Base-by-base conservation (phyloP, 2,888 invertebrate genomes). In the Eubasilissa splendida region DNA sequence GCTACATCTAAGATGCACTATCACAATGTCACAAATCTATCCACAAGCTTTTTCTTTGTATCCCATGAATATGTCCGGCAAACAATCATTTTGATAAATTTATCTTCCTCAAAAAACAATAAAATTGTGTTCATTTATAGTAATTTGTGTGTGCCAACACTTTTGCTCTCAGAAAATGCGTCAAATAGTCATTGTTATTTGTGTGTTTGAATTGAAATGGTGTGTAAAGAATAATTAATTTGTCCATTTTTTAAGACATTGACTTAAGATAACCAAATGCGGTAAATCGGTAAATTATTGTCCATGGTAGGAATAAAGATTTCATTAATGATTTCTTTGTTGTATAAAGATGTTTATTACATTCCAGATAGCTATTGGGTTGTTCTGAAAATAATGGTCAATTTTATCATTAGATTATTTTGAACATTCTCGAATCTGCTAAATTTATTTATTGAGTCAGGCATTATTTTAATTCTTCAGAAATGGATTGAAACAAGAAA, bases 1-100 rank as follows among this genome's bases (percentile, higher is more conserved):
- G 63, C 65, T 76, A 33, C 54, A 33, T 60, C n/a, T 71, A 73
- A 53, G 54, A 60, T 60, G 71, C 73, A 79, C 73, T 33, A 65
- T 73, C 71, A 60, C 42, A 52, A 58, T 22, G 11, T 71, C 68
- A 58, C 14, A n/a, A 70, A 22, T 52, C 70, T 52, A 70, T 14
- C 68, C 14, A 22, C 68, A 68, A 50, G 71, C 59, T 78, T 59
- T 54, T 42, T 33, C 42, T 42, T 42, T 42, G 42, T 22, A 22
- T 42, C 3, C 42, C 42, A 42, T 42, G 2, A 42, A 42, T 42
- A 42, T 42, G 2, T 42, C 42, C 7, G 42, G 42, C 7, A 56
- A 56, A 4, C 12, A 42, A n/a, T 42, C 8, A 68, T 22, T 50
- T 53, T 70, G 14, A 70, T 70, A 70, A 12, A 31, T 10, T 31